These are phyloP conservation scores for Drosophila pallidifrons DNA, from an alignment of 1,140 invertebrate species.

Conservation along the genomic window DNA sequence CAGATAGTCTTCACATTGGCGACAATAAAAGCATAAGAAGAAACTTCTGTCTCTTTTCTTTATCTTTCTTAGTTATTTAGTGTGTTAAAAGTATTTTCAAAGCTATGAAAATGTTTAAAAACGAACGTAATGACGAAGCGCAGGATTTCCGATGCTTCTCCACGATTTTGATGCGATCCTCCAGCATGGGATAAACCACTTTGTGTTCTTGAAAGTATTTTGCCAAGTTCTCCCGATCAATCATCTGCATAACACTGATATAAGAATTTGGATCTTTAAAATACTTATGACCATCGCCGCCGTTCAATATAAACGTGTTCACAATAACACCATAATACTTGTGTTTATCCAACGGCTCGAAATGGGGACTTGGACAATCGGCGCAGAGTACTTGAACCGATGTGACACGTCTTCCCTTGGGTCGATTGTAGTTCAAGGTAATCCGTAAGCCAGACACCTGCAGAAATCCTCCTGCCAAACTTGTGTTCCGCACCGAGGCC, in stretches of 20 bases:
- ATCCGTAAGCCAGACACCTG: constrained; percentile 87
- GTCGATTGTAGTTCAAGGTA: constrained; percentile 85
- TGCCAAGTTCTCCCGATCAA: constrained; percentile 47
- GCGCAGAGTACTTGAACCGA: constrained; percentile 86
- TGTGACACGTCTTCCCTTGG: constrained; percentile 85
- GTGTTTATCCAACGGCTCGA: constrained; percentile 5
- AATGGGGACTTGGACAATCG: constrained; percentile 85
- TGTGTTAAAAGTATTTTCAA: neutral
- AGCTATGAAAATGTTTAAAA: neutral
- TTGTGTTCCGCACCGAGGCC: constrained; percentile 84
- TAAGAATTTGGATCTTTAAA: constrained; percentile 34
- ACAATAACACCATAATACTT: constrained; percentile 86
- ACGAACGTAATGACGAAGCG: neutral
- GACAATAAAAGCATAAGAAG: neutral
- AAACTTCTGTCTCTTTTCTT: neutral
- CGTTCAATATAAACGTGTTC: constrained; percentile 55
- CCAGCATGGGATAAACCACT: constrained; percentile 36
- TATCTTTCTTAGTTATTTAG: constrained; percentile 4
- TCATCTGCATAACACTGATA: constrained; percentile 12
- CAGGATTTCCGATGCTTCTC: constrained; percentile 4
- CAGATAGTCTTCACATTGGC: constrained; percentile 4
- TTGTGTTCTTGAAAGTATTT: constrained; percentile 61
- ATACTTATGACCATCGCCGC: constrained; percentile 69
- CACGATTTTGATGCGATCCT: constrained; percentile 85
- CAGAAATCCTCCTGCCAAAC: constrained; percentile 86